Base-by-base conservation (phyloP, 2,888 invertebrate species). In the Notodromas monacha region DNA sequence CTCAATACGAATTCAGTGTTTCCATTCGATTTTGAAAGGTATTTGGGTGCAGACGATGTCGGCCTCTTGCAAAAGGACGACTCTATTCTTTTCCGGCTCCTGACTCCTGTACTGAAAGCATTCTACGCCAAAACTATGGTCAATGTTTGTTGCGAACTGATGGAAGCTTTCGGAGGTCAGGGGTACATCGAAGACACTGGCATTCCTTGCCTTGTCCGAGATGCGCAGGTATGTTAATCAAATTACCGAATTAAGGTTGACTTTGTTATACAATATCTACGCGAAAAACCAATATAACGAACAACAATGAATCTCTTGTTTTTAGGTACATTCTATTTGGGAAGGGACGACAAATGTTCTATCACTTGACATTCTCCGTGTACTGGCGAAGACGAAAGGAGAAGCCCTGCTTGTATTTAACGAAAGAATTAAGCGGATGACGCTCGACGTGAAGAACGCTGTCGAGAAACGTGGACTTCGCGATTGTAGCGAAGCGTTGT, bases 181-280 rank as follows among this genome's bases (percentile, higher is more conserved):
- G 59, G 58, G 11, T 59, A 57, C 41, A 55, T 60, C 36, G 58
- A 60, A 39, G 58, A 58, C 35, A 56, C 57, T 4, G 56, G 57
- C 3, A 38, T 59, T 15, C 58, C 58, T 10, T 39, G 39, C 4
- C 41, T 56, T n/a, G 41, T 58, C 2, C 41, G 59, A 34, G 58
- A 59, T 45, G 49, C 53, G 16, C 58, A 59, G 46, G 57, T 57
- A 34, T 29, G 28, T 14, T 11, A 16, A 30, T 34, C 28, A 16
- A n/a, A n/a, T n/a, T n/a, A n/a, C n/a, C n/a, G n/a, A n/a, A n/a
- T n/a, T n/a, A n/a, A n/a, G n/a, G 12, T 16, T 34, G 11, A 15
- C 27, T n/a, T 8, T 15, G 14, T 12, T 12, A 15, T 10, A 8
- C 21, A 11, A 28, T 16, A 32, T 16, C 12, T 12, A 34, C 29